Base-by-base conservation (phyloP, 2,797 vertebrate genomes). In the Eleutherodactylus coqui region DNA sequence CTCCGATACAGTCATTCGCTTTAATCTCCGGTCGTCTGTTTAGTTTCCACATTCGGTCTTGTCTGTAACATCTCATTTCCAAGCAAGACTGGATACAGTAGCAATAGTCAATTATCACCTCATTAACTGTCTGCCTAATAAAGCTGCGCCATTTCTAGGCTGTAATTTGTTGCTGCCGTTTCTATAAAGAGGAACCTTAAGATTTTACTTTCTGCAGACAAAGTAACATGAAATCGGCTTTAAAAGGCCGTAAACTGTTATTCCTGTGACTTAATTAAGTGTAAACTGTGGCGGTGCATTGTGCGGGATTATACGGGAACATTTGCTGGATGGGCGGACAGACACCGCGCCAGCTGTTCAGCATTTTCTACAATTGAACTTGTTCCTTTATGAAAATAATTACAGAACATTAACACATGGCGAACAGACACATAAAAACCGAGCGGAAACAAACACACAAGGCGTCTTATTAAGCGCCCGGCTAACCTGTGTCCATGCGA, bases 351-450 rank as follows among this genome's bases (percentile, higher is more conserved):
- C 62, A 83, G 80, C 73, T 83, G 85, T 70, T 78, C 85, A 62
- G n/a, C 62, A 73, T 83, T 82, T 82, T 82, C 72, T 45, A 14
- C 85, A 77, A 77, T 69, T 76, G 55, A 86, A 82, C 79, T 77
- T 55, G 79, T 45, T 83, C 49, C 60, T 87, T 79, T 87, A 78
- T 87, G 73, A 87, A 83, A 77, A 72, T 78, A 77, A 87, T 87
- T 78, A 83, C 60, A 79, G 62, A 78, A 60, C 80, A 83, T 83
- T 87, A 78, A 83, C 80, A 82, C 85, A 87, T 83, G 80, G 85
- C 55, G 75, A 34, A 60, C 85, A 87, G 85, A 87, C 85, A 82
- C 82, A 87, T 87, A 87, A 87, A 86, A 86, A 58, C 64, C 77
- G 16, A 58, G 55, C 58, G 47, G 72, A 86, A 86, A 58, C 47